Evolutionary conservation across 2,113 vertebrate genomes (phyloP).

Genomic region (Platichthys stellatus): DNA sequence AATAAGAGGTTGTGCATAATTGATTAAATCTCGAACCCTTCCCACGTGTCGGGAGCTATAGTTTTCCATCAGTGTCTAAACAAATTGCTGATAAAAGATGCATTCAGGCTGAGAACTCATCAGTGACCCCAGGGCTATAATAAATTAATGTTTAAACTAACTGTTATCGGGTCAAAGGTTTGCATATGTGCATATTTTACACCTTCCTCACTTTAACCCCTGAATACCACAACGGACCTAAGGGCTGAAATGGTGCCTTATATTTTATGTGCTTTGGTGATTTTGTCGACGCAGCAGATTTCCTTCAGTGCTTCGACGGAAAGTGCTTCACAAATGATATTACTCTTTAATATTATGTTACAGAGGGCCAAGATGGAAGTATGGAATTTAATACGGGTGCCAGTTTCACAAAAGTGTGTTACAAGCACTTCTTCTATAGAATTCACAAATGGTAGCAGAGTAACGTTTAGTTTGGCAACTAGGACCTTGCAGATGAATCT

Average conservation of each 20-base stretch:
- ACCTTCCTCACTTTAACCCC: constrained; percentile 1
- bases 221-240: neutral
- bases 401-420: neutral
- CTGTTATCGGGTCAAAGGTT: constrained; percentile 18
- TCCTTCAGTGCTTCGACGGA: constrained; percentile 7
- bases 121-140: constrained; percentile 4
- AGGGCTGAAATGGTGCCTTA: constrained; percentile 7
- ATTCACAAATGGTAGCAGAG: neutral
- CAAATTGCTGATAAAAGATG: constrained; percentile 19
- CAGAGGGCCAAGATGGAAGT: constrained; percentile 4
- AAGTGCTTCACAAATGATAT: neutral
- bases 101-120: constrained; percentile 9
- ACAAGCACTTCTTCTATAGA: neutral
- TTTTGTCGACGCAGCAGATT: constrained; percentile 2
- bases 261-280: neutral
- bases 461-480: neutral
- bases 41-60: neutral
- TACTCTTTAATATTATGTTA: neutral
- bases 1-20: neutral
- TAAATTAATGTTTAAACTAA: constrained; percentile 16
- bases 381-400: neutral
- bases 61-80: neutral
- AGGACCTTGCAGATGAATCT: neutral
- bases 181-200: constrained; percentile 21
- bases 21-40: constrained; percentile 19